Base-by-base conservation (phyloP, 2,888 invertebrate genomes). In the Pilophorus perplexus region DNA sequence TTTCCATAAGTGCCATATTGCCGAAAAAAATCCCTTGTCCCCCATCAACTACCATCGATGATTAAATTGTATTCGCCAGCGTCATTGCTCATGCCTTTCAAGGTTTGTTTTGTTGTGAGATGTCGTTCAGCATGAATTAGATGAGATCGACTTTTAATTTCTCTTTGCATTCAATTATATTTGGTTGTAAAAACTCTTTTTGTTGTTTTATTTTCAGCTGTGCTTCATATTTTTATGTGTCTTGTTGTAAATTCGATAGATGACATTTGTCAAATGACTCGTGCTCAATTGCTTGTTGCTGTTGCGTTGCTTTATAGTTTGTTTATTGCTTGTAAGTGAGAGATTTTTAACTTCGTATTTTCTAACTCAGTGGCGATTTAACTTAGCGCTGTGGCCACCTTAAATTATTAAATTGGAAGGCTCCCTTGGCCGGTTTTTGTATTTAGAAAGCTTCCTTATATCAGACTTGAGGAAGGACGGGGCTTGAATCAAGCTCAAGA, bases 81-180 rank as follows among this genome's bases (percentile, higher is more conserved):
- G 52, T 52, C 64, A 52, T 54, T 52, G 50, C 50, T 64, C 64
- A 50, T 64, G 64, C 64, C 64, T 64, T 64, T 54, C 44, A 38
- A 64, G 64, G 64, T 64, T 64, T 50, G 64, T 64, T 52, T 37
- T 62, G 48, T 62, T 50, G 28, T 62, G 33, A 22, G 16, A 62
- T 18, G 46, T 62, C 28, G 27, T 50, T 33, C 38, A 62, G 62
- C 62, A 62, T 62, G 62, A 14, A 18, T 28, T 59, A 59, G 57
- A 18, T 14, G 14, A 42, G 33, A 8, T 33, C 33, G 33, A 33
- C 33, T 6, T 8, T 33, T 33, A 33, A 33, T 33, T 33, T 33
- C 6, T 8, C 33, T n/a, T n/a, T n/a, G n/a, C n/a, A n/a, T n/a
- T 33, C 33, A 33, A 12, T 33, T 33, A n/a, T n/a, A n/a, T n/a